phyloP scores from a whole-genome alignment of 2,888 invertebrate genomes.

The Liopterus haemorrhoidalis region DNA sequence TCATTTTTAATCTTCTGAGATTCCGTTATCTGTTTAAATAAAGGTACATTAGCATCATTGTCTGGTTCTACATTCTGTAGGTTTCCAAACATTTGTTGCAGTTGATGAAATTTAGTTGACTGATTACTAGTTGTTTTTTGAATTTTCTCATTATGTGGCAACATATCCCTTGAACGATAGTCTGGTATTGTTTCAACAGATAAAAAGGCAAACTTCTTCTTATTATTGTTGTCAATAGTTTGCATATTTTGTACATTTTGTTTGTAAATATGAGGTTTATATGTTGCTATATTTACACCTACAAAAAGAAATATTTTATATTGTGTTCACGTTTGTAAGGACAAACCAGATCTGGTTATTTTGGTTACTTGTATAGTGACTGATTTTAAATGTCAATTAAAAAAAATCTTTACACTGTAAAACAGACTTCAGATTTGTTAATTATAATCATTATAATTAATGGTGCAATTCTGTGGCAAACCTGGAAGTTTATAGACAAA shows the following conservation, averaged over 20 bases:
- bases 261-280: slow-evolving; percentile 59
- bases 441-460: no score
- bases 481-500: no score
- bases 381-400: no score
- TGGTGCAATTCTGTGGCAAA: no score
- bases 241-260: no score
- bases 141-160: slow-evolving; percentile 58
- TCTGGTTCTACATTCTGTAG: slow-evolving; percentile 43
- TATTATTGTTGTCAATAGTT: slow-evolving; percentile 74
- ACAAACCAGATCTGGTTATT: no score
- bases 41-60: slow-evolving; percentile 45
- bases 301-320: slow-evolving; percentile 20
- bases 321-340: slow-evolving; percentile 64
- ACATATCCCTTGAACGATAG: slow-evolving; percentile 68
- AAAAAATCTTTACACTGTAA: no score
- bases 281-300: slow-evolving; percentile 69
- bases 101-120: slow-evolving; percentile 72
- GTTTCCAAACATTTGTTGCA: slow-evolving; percentile 69
- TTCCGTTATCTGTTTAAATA: slow-evolving; percentile 54
- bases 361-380: no score
- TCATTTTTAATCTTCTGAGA: slow-evolving; percentile 57
- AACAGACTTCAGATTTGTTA: no score
- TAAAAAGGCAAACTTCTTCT: slow-evolving; percentile 80
- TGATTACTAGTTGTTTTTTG: slow-evolving; percentile 72
- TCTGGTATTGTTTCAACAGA: slow-evolving; percentile 81